Conservation (phyloP, 2,797 vertebrate species). For the Melanotaenia boesemani region DNA sequence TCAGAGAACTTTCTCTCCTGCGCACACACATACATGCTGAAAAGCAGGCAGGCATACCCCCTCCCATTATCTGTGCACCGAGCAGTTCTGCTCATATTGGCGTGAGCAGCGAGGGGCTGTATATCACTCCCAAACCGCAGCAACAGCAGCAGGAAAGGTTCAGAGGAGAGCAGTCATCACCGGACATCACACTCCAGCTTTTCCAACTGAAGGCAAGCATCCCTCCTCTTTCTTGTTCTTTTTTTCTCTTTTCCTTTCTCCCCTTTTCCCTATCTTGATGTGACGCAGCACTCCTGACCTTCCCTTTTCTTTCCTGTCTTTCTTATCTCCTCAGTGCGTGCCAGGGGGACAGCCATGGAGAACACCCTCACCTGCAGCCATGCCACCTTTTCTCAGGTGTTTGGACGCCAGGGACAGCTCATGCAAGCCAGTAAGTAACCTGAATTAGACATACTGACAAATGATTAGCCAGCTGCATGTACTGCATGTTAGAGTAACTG, state of each 20-base stretch:
- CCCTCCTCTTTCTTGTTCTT: slow-evolving; percentile 1
- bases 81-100: slow-evolving; percentile 60
- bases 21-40: slow-evolving; percentile 55
- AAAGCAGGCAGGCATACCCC: slow-evolving; percentile 56
- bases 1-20: slow-evolving; percentile 66
- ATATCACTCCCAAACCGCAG: slow-evolving; percentile 56
- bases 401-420: slow-evolving; percentile 86
- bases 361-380: slow-evolving; percentile 85
- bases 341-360: slow-evolving; percentile 79
- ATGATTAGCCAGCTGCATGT: slow-evolving; percentile 38
- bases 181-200: slow-evolving; percentile 58
- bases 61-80: slow-evolving; percentile 67
- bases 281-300: slow-evolving; percentile 73
- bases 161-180: slow-evolving; percentile 56
- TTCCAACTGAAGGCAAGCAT: slow-evolving; percentile 58
- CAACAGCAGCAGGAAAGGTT: slow-evolving; percentile 48
- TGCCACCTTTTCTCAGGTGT: slow-evolving; percentile 87
- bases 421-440: slow-evolving; percentile 86
- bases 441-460: slow-evolving; percentile 22
- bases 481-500: slow-evolving; percentile 42
- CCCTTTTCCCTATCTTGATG: slow-evolving; percentile 24
- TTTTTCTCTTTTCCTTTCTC: slow-evolving; percentile 10
- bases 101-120: slow-evolving; percentile 63
- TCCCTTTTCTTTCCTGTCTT: slow-evolving; percentile 33
- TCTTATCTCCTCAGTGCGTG: slow-evolving; percentile 37